Evolutionary conservation across 2,113 vertebrate genomes (phyloP).

Genomic region (Serilophus lunatus): DNA sequence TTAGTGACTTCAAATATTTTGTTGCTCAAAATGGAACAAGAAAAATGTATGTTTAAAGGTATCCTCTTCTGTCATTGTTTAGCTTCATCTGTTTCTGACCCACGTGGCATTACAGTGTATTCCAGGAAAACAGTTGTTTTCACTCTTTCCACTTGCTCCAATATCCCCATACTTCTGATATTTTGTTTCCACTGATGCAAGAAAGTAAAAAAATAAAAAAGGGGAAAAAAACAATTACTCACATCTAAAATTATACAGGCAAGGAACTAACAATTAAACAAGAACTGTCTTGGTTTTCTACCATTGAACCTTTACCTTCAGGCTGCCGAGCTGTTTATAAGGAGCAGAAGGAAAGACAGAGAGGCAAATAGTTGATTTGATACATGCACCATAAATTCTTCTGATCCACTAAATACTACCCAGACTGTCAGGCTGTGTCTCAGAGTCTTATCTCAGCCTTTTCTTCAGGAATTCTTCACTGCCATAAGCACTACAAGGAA

Average conservation of each 20-base stretch:
- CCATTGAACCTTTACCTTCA: not conserved
- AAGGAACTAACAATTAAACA: not conserved
- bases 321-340: not conserved
- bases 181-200: constrained; percentile 37
- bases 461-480: not conserved
- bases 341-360: not conserved
- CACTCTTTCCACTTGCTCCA: constrained; percentile 34
- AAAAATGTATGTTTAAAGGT: not conserved
- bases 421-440: not conserved
- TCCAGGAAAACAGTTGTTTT: constrained; percentile 45
- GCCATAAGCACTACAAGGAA: not conserved
- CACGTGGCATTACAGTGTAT: not conserved
- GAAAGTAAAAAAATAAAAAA: not conserved
- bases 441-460: not conserved
- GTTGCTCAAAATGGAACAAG: not conserved
- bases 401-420: not conserved
- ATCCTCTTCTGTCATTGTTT: not conserved
- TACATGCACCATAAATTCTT: not conserved
- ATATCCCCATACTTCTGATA: constrained; percentile 27
- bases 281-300: not conserved
- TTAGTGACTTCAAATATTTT: not conserved
- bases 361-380: not conserved
- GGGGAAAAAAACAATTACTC: not conserved
- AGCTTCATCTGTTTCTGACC: constrained; percentile 14
- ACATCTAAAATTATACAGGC: not conserved